Base-by-base conservation (phyloP, 2,797 vertebrate species). In the Epinephelus awoara region DNA sequence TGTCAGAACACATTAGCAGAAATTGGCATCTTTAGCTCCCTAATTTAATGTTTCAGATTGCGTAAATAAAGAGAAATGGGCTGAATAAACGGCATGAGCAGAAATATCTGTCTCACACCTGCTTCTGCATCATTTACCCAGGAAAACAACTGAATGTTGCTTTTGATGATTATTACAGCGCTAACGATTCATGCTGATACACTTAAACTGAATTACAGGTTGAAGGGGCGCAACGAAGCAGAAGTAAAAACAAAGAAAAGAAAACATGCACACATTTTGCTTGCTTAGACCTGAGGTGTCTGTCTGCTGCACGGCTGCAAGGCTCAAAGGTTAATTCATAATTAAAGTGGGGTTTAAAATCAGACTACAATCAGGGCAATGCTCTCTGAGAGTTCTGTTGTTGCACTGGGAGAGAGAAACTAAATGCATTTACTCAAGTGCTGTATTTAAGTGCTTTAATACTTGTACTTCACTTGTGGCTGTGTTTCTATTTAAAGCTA, bases 361-460 rank as follows among this genome's bases (percentile, higher is more conserved):
- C 13, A 44, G 59, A 50, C 61, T 17, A 34, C 57, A 82, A 55
- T 57, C 19, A 80, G 71, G 73, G 62, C 19, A 61, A 19, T 57
- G 8, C 40, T 42, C 40, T 42, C 3, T 42, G 11, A 4, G 11
- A 42, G 40, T 42, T 42, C 40, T 42, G 10, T 42, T n/a, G 4
- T 58, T 9, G 21, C 15, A 17, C 19, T 12, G 7, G 18, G n/a
- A 18, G 1, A 67, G 21, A 40, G 17, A 6, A 59, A 50, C 7
- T 40, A n/a, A 47, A 0, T 59, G 44, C 4, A 57, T 57, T 75
- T 66, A 52, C 49, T 49, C 7, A 64, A 57, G 44, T 44, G 52
- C 10, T 15, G 25, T 12, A 47, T 2, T 49, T 18, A 10, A 40
- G 0, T 25, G 52, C 40, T 34, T 34, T 7, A 2, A 29, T 21